A percentile compares a stretch with the other conserved stretches of the same genome.
phyloP scores from a whole-genome alignment of 2,888 invertebrate species.

The Drosophila longiperda region DNA sequence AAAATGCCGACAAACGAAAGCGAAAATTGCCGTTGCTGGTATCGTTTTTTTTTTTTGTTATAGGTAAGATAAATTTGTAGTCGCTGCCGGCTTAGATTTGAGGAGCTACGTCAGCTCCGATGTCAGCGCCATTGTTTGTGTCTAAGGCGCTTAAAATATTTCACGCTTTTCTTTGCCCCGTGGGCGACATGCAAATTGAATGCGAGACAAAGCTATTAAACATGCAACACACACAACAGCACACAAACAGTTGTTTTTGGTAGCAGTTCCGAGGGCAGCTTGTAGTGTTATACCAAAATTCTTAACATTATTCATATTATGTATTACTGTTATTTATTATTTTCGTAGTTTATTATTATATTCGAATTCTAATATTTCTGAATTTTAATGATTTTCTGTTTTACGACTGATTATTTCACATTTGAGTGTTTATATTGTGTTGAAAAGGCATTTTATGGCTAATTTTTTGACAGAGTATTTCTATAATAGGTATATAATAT shows the following conservation, averaged over 20 bases:
- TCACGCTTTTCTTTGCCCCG: constrained; percentile 56
- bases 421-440: neutral
- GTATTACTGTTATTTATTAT: neutral
- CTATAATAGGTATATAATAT: neutral
- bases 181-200: constrained; percentile 71
- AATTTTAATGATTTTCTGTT: neutral
- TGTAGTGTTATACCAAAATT: neutral
- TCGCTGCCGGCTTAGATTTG: constrained; percentile 45
- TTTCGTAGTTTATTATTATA: neutral
- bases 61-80: constrained; percentile 59
- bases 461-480: neutral
- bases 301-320: neutral
- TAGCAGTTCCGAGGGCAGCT: constrained; percentile 27
- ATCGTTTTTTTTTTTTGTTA: constrained; percentile 31
- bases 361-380: neutral
- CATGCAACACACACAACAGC: constrained; percentile 39
- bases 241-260: constrained; percentile 22
- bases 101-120: constrained; percentile 34
- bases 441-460: neutral
- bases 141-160: constrained; percentile 62
- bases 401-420: neutral
- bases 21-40: constrained; percentile 43
- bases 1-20: constrained; percentile 51
- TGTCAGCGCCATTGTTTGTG: constrained; percentile 37
- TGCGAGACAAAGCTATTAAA: constrained; percentile 47